phyloP scores from a whole-genome alignment of 2,797 vertebrate species.

The Pogonophryne albipinna region DNA sequence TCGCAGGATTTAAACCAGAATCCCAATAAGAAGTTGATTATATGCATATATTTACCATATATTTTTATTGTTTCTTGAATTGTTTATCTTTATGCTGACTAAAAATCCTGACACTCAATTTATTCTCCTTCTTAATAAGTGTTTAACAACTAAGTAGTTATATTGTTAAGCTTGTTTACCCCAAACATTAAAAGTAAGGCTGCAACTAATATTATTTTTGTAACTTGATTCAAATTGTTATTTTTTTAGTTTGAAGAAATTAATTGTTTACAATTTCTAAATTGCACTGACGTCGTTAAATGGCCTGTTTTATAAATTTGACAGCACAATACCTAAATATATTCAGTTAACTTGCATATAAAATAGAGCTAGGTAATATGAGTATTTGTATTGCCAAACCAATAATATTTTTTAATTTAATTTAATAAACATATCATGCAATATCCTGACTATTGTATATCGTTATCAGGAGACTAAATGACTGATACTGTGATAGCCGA shows the following conservation, averaged over 20 bases:
- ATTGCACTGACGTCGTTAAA: neutral
- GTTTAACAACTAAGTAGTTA: slow-evolving; percentile 50
- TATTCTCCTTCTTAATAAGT: slow-evolving; percentile 22
- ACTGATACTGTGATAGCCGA: too few species aligned
- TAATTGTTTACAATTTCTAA: neutral
- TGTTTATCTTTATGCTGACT: slow-evolving; percentile 13
- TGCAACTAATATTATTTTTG: neutral
- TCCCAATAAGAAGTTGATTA: neutral
- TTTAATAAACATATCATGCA: too few species aligned
- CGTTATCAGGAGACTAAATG: too few species aligned
- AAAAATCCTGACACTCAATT: slow-evolving; percentile 27
- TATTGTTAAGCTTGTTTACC: slow-evolving; percentile 29
- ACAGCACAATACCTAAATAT: neutral
- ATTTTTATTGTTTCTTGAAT: neutral
- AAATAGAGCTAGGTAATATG: neutral
- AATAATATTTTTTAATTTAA: too few species aligned
- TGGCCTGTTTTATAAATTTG: neutral
- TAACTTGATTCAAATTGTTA: neutral
- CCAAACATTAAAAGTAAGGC: neutral
- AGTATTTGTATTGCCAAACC: too few species aligned
- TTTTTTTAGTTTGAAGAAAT: neutral
- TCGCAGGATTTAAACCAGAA: slow-evolving; percentile 26
- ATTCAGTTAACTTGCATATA: neutral
- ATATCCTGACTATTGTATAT: too few species aligned
- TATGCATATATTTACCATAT: neutral